Evolutionary conservation across 2,113 vertebrate genomes (phyloP).

Genomic region (Cariama cristata): DNA sequence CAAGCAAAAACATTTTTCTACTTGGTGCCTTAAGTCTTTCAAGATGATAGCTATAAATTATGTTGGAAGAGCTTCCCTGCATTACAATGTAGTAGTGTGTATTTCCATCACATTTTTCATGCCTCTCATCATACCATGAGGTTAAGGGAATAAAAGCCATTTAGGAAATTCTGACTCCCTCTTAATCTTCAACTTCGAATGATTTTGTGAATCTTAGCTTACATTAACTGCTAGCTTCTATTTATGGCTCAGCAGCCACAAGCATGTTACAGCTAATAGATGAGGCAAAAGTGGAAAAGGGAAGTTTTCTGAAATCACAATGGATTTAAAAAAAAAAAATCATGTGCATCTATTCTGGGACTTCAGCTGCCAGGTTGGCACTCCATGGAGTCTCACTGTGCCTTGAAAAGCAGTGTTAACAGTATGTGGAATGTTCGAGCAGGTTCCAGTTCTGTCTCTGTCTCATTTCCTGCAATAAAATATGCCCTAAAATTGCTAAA

Average conservation of each 20-base stretch:
- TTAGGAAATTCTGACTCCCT: not conserved
- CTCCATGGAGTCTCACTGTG: not conserved
- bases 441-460: not conserved
- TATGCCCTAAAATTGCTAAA: not conserved
- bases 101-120: conserved; percentile 5
- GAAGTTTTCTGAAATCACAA: conserved; percentile 55
- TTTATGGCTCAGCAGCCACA: conserved; percentile 13
- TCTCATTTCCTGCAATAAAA: not conserved
- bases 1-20: not conserved
- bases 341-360: conserved; percentile 48
- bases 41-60: not conserved
- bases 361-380: conserved; percentile 27
- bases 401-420: not conserved
- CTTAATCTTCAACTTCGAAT: conserved; percentile 9
- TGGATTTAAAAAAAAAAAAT: not conserved
- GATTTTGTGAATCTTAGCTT: not conserved
- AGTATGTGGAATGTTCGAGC: not conserved
- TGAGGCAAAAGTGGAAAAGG: conserved; percentile 64
- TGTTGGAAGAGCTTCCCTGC: not conserved
- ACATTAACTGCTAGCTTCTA: not conserved
- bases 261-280: conserved; percentile 20
- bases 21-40: not conserved
- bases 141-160: not conserved
- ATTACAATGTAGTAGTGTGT: not conserved
- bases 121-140: not conserved